Evolutionary conservation across 2,888 invertebrate genomes (phyloP), one percentile per base, ranked within the genome.

Genomic region (Arrhopalites spinosus): DNA sequence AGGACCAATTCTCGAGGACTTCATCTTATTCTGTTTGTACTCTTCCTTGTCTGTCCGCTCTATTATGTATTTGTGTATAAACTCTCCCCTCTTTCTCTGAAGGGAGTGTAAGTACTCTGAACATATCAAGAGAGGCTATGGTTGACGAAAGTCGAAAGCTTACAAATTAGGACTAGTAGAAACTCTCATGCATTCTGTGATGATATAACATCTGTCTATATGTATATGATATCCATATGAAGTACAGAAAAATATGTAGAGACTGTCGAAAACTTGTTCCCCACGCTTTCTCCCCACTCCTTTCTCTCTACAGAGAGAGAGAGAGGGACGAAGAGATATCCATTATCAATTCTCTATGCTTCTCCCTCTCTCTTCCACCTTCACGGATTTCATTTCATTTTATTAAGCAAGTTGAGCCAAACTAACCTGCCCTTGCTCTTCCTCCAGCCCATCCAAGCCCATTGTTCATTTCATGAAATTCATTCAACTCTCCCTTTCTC

Each of bases 331-430:
- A 50, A n/a, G 50, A 50, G 50, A 11, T n/a, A 50, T 29, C 63
- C 29, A 63, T 63, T 63, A 29, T 63, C 27, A 23, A 61, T 27
- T 61, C 61, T 61, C 25, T 25, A 27, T 61, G 59, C 59, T 61
- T n/a, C n/a, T n/a, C n/a, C n/a, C 20, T 27, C 59, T 61, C 25
- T 15, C 27, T 61, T 27, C 23, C 59, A 17, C 29, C 63, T 63
- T 63, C 7, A 63, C 63, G 63, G 63, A 29, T 63, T 63, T 63
- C 63, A 63, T 63, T 63, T 29, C 63, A 63, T 63, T 29, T 63
- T 63, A 63, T 63, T 63, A 63, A 63, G 29, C 29, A 63, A 63
- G 25, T 61, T 20, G 27, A 63, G 29, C 63, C 63, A 20, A 30
- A 63, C 27, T 63, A 63, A 63, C 17, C 63, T 36, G 36, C 36